phyloP scores from a whole-genome alignment of 2,113 vertebrate species.

The Platysteira castanea region DNA sequence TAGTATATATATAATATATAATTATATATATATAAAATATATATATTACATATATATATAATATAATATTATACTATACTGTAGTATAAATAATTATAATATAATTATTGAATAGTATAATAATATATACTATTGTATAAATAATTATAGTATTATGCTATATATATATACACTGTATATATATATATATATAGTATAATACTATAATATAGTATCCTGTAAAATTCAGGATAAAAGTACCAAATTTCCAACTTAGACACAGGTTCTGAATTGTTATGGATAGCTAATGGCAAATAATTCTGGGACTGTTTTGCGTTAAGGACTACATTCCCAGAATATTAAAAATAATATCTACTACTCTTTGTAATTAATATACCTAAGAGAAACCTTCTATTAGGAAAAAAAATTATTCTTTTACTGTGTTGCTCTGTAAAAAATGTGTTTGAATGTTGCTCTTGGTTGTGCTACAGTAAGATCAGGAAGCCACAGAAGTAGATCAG shows the following conservation, averaged over 20 bases:
- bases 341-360: neutral
- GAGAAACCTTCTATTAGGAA: neutral
- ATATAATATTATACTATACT: too few species aligned
- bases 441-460: neutral
- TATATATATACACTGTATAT: too few species aligned
- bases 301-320: neutral
- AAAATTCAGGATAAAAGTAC: slow-evolving; percentile 3
- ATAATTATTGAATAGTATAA: too few species aligned
- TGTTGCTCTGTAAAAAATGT: neutral
- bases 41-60: too few species aligned
- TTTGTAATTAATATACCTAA: neutral
- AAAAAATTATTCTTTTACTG: neutral
- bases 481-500: neutral
- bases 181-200: too few species aligned
- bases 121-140: too few species aligned
- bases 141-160: too few species aligned
- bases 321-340: neutral
- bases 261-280: neutral
- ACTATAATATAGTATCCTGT: too few species aligned
- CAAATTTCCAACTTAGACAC: neutral
- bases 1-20: too few species aligned
- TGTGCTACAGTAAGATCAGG: neutral
- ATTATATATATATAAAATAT: too few species aligned
- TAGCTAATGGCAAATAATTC: neutral
- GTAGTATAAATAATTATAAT: too few species aligned